Percentiles rank a stretch among this genome's conserved stretches.
phyloP scores from a whole-genome alignment of 2,797 vertebrate genomes.

The Labeo calbasu region DNA sequence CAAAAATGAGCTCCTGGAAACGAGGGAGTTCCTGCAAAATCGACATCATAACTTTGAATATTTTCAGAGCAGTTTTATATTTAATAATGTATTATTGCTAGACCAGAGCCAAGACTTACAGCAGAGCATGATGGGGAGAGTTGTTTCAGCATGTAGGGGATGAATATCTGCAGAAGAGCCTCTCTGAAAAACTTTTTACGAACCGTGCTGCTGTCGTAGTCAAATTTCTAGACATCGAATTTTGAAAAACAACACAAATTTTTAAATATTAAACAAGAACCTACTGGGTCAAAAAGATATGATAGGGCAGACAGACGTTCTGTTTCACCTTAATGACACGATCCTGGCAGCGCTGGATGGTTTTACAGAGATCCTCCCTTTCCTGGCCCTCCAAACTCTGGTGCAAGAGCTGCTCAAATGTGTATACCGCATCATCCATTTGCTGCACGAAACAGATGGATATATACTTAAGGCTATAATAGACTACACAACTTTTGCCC shows the following conservation, averaged over 20 bases:
- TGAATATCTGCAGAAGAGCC: conserved; percentile 94
- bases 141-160: conserved; percentile 95
- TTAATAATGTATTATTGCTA: neutral
- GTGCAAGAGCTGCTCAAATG: conserved; percentile 92
- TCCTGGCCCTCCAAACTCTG: conserved; percentile 87
- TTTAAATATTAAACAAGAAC: neutral
- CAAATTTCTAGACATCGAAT: conserved; percentile 83
- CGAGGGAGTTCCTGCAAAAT: conserved; percentile 83
- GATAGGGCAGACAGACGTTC: neutral
- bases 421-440: conserved; percentile 92
- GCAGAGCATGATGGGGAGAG: conserved; percentile 83
- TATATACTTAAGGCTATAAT: neutral
- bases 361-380: conserved; percentile 85
- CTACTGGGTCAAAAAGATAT: neutral
- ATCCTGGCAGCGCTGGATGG: conserved; percentile 92
- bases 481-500: neutral
- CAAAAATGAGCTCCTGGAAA: conserved; percentile 94
- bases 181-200: conserved; percentile 96
- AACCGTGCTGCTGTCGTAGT: conserved; percentile 96
- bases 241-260: neutral
- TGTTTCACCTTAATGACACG: conserved; percentile 90
- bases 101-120: conserved; percentile 40
- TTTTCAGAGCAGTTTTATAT: neutral
- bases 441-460: conserved; percentile 75
- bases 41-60: neutral